phyloP scores from a whole-genome alignment of 2,113 vertebrate genomes.

The Datnioides undecimradiatus region DNA sequence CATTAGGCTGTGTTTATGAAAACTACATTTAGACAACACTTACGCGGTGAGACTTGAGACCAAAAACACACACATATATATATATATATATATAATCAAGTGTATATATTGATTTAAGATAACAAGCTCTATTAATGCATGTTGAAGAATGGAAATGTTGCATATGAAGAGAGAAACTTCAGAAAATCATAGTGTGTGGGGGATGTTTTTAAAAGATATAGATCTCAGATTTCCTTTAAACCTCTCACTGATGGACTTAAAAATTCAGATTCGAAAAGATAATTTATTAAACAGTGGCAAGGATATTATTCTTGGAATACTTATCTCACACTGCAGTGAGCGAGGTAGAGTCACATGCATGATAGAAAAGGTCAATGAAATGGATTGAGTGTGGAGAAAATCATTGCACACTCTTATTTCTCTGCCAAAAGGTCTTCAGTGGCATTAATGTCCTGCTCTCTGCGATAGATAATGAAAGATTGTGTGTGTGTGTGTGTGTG shows the following conservation, averaged over 20 bases:
- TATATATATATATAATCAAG: too few species aligned
- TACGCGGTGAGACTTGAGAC: not conserved
- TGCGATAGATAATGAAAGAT: conserved; percentile 75
- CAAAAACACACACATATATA: not conserved
- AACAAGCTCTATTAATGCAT: not conserved
- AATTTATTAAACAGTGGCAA: conserved; percentile 64
- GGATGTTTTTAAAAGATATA: not conserved
- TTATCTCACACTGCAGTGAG: conserved; percentile 64
- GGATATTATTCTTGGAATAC: conserved; percentile 75
- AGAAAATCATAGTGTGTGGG: not conserved
- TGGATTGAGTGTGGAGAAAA: conserved; percentile 76
- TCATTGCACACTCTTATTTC: conserved; percentile 73
- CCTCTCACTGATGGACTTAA: conserved; percentile 8
- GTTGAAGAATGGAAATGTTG: not conserved
- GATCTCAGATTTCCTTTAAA: conserved; percentile 23
- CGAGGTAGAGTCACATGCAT: conserved; percentile 71
- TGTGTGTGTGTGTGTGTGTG: conserved; percentile 51
- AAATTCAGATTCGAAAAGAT: conserved; percentile 58
- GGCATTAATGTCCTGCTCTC: conserved; percentile 75
- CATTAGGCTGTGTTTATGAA: not conserved
- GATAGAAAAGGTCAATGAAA: conserved; percentile 81
- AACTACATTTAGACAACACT: not conserved
- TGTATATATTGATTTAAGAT: not conserved
- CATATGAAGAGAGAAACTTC: not conserved
- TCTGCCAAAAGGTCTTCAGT: conserved; percentile 80